Conservation (phyloP, 2,888 invertebrate species). For the Cheilosia soror region DNA sequence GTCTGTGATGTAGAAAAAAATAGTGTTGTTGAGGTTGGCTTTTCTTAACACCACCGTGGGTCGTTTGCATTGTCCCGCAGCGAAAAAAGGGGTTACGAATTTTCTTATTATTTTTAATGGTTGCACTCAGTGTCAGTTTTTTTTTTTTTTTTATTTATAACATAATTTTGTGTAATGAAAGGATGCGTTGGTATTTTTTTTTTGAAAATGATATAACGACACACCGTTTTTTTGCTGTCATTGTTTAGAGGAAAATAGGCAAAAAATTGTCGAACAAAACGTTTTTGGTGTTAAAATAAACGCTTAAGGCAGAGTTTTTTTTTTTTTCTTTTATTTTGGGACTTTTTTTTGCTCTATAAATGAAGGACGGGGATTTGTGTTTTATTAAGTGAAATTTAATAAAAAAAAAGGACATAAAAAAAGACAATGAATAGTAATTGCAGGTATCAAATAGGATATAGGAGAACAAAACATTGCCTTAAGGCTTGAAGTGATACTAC, state of each 20-base stretch:
- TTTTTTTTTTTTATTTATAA: slow-evolving; percentile 70
- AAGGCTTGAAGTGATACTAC: slow-evolving; percentile 72
- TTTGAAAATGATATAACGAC: slow-evolving; percentile 73
- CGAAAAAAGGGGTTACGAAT: slow-evolving; percentile 42
- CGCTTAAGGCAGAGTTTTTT: slow-evolving; percentile 64
- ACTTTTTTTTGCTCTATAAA: slow-evolving; percentile 2
- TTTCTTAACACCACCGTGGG: slow-evolving; percentile 71
- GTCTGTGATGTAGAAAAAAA: slow-evolving; percentile 30
- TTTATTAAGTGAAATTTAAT: slow-evolving; percentile 14
- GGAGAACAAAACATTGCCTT: slow-evolving; percentile 39
- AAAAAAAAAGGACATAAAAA: slow-evolving; percentile 11
- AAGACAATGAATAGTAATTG: slow-evolving; percentile 71
- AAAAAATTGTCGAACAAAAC: slow-evolving; percentile 75
- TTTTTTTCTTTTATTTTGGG: slow-evolving; percentile 37
- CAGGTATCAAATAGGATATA: slow-evolving; percentile 30
- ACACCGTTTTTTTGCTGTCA: slow-evolving; percentile 16
- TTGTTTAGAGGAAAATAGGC: slow-evolving; percentile 65
- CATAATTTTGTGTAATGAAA: slow-evolving; percentile 70
- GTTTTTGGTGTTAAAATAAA: slow-evolving; percentile 75
- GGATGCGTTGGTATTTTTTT: slow-evolving; percentile 45
- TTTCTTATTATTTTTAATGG: slow-evolving; percentile 38
- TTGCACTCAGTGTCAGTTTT: slow-evolving; percentile 59
- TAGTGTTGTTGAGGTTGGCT: slow-evolving; percentile 73
- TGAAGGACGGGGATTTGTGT: neutral
- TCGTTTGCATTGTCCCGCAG: slow-evolving; percentile 44